Base-by-base conservation (phyloP, 2,888 invertebrate genomes). In the Scaptomyza caliginosa region DNA sequence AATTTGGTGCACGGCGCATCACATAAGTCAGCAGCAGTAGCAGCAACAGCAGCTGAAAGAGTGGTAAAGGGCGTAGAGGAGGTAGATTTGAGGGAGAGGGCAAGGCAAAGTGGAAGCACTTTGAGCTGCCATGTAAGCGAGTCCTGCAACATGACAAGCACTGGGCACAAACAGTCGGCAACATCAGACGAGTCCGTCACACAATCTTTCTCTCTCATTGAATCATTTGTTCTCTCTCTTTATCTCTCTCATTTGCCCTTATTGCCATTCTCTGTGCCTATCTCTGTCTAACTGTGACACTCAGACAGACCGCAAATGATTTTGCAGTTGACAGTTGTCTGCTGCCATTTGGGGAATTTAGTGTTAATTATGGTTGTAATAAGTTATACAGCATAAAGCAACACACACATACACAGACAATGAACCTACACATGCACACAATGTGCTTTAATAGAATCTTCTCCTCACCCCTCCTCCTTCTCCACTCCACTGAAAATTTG, bases 241-340 rank as follows among this genome's bases (percentile, higher is more conserved):
- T 28, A 24, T 11, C 38, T 26, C 34, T 39, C 36, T 17, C 11
- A 1, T 7, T 26, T 11, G 36, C 36, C 24, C 36, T 17, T 19
- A 21, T 16, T 11, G 36, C 10, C 8, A 5, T 8, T 11, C n/a
- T 17, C 17, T 17, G n/a, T 17, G 16, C 24, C 17, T 48, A n/a
- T 17, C 19, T n/a, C 30, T 7, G 19, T 46, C 32, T 45, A 51
- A 28, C 46, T 49, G 39, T 60, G 55, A 49, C 46, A 63, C 55
- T 60, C 51, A 59, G 67, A 50, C 67, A 64, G 58, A 77, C 77
- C 74, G 46, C 84, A 88, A 88, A 83, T 80, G 84, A 88, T 88
- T 86, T 83, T 88, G 83, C 86, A 88, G 88, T 67, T 86, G 88
- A 86, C 86, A 87, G 80, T 83, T 83, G 86, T 86, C 86, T 77